Base-by-base conservation (phyloP, 1,140 invertebrate genomes). In the Phthorimaea operculella region DNA sequence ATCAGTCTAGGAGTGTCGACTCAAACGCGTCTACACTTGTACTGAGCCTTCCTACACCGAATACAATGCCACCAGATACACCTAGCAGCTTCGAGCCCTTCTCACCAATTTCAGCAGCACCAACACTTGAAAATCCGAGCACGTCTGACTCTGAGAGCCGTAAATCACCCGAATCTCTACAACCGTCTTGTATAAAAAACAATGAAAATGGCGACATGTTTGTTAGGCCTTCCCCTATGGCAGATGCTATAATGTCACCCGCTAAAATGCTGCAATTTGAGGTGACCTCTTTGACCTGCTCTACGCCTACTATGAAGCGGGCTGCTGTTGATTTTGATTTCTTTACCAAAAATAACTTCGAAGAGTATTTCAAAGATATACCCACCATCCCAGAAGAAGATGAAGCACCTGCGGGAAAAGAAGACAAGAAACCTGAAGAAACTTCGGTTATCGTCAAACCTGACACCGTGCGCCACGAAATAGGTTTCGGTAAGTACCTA, bases 201-300 rank as follows among this genome's bases (percentile, higher is more conserved):
- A 69, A 64, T 45, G 70, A 69, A 51, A 66, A 28, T 28, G 2
- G 74, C 36, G 71, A 82, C 59, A 58, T 76, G 17, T 84, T 84
- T 34, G 75, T 78, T 1, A 84, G 76, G 47, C 81, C 81, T 0
- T 79, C 79, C 10, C 74, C 79, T 2, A 54, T 76, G 1, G 52
- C 62, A 8, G 81, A 84, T 39, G 6, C 21, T 28, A 59, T 79
- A 21, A 81, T 84, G 74, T 83, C 81, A 52, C 78, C 81, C 11
- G 81, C 81, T 11, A 78, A 63, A 68, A 82, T 84, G 79, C 62
- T 84, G 14, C 81, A 84, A 71, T 84, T 77, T 44, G 75, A 84
- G 64, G 58, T 84, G 7, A 70, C 76, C 34, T 21, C 61, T n/a
- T 54, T 67, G 1, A 65, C 55, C 16, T 74, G 75, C 54, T 59